phyloP scores from a whole-genome alignment of 2,113 vertebrate genomes.

The Hippocampus guttulatus region DNA sequence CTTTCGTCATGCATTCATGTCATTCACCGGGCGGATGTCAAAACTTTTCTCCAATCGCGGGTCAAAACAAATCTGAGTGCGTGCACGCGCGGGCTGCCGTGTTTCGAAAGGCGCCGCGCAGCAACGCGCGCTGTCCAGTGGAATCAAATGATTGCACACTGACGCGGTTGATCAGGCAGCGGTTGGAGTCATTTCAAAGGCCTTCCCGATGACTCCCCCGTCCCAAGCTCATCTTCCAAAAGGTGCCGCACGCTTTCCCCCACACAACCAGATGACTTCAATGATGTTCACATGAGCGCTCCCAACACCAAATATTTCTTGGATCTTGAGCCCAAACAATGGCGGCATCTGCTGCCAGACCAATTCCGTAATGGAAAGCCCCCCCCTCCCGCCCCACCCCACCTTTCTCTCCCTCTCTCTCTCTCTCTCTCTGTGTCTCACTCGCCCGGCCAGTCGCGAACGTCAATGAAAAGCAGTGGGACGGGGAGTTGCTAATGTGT shows the following conservation, averaged over 20 bases:
- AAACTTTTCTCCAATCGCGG: no score
- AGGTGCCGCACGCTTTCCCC: slow-evolving; percentile 31
- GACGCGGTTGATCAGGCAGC: no score
- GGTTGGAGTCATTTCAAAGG: background rate
- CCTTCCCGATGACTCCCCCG: background rate
- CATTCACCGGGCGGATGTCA: no score
- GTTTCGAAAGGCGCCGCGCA: no score
- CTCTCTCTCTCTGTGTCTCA: slow-evolving; percentile 28
- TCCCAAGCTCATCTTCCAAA: slow-evolving; percentile 27
- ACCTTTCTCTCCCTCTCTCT: slow-evolving; percentile 9
- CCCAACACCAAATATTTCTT: slow-evolving; percentile 52
- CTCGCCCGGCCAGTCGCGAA: slow-evolving; percentile 59
- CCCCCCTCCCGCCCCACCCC: slow-evolving; percentile 4
- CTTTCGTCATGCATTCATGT: no score
- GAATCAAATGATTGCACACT: no score
- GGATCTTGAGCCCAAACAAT: slow-evolving; percentile 59
- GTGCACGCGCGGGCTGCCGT: no score
- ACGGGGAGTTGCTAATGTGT: slow-evolving; percentile 54
- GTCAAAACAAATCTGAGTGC: no score
- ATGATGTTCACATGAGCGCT: slow-evolving; percentile 36
- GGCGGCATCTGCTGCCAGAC: slow-evolving; percentile 35
- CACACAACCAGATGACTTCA: slow-evolving; percentile 26
- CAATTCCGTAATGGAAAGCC: slow-evolving; percentile 47
- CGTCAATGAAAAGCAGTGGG: slow-evolving; percentile 59
- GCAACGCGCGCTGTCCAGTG: no score